These are phyloP conservation scores for Gulo gulo DNA, from an alignment of 2,113 vertebrate genomes.

Conservation along the genomic window DNA sequence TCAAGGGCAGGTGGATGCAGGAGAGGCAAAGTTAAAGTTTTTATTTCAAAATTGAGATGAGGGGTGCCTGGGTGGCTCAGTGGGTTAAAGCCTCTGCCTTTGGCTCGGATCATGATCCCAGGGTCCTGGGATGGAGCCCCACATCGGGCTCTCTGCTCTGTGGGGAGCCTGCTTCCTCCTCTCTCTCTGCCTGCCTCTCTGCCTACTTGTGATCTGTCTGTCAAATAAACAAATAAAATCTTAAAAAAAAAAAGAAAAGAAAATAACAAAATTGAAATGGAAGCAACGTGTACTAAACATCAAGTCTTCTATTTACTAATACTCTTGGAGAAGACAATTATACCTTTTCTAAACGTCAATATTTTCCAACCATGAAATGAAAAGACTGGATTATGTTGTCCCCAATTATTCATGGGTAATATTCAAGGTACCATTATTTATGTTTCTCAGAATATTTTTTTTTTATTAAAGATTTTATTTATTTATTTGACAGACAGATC, in stretches of 20 bases:
- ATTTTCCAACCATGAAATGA: background rate
- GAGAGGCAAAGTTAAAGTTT: background rate
- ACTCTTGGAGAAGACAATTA: background rate
- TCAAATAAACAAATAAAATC: too few relatives aligned
- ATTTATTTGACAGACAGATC: too few relatives aligned
- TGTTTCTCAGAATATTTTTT: background rate
- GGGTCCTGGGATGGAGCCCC: too few relatives aligned
- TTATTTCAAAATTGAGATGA: background rate
- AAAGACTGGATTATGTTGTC: background rate
- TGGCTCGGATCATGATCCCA: too few relatives aligned
- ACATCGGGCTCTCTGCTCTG: too few relatives aligned
- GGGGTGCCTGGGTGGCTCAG: too few relatives aligned
- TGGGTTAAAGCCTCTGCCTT: too few relatives aligned
- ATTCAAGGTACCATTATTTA: background rate
- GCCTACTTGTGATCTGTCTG: too few relatives aligned
- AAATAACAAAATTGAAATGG: background rate
- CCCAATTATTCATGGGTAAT: background rate
- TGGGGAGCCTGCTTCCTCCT: too few relatives aligned
- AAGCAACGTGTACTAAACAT: background rate
- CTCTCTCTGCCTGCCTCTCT: too few relatives aligned
- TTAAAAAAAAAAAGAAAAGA: too few relatives aligned
- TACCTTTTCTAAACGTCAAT: background rate
- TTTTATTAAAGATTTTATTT: too few relatives aligned
- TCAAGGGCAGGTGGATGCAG: background rate
- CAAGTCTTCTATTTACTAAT: background rate